Evolutionary conservation across 2,888 invertebrate species (phyloP), one percentile per base, ranked within the genome.

Genomic region (Sesamia inferens): DNA sequence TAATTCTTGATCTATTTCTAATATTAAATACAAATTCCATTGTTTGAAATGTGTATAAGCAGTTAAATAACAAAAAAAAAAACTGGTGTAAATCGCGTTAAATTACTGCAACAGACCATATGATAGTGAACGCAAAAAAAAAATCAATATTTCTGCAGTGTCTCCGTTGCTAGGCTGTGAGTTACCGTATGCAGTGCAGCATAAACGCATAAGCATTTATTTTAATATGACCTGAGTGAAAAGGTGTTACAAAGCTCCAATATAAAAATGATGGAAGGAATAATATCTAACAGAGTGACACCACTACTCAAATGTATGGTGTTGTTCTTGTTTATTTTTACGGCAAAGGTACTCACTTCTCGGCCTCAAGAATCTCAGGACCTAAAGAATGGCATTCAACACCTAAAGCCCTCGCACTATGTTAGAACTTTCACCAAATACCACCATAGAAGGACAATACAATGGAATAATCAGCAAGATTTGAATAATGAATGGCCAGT

Each of bases 361-460:
- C 90, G 94, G 22, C 95, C 96, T 19, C 94, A 95, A 82, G 96
- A 96, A 73, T 87, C 91, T 51, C 92, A 93, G 55, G 94, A 96
- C 62, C 78, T 89, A 1, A 90, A 89, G 74, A 95, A 95, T 84
- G 91, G 89, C 22, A 94, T 95, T 77, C 94, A 95, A 55, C 93
- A 94, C 44, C 83, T 89, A 19, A 96, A 94, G 83, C 93, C 95
- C 5, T 82, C 92, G 0, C 93, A 94, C 81, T 96, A 95, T 85
- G 95, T 96, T n/a, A 91, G 96, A 63, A 95, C 95, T 7, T 96
- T 96, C 80, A 96, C 95, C 0, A 96, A 96, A 89, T 95, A 96
- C 70, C 96, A 96, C 57, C 96, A 96, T 73, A 93, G 95, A 84
- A 90, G 96, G 74, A 94, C 94, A 31, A 94, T 92, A 72, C 94